Conservation (phyloP, 2,888 invertebrate genomes). For the Gastrophysa polygoni region DNA sequence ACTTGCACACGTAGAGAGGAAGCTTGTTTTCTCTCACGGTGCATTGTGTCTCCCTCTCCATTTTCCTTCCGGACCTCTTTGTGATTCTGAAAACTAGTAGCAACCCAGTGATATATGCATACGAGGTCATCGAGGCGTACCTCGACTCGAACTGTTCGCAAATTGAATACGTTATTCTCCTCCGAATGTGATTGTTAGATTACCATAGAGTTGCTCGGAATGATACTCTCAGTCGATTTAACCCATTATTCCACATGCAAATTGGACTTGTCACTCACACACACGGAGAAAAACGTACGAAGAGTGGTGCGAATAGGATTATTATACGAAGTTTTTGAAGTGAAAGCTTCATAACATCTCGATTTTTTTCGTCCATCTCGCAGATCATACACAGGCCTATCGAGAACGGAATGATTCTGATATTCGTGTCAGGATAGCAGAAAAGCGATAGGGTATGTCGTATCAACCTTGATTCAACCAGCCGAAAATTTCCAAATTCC, state of each 20-base stretch:
- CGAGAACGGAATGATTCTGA: no score
- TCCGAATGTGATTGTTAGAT: neutral
- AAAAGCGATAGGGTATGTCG: no score
- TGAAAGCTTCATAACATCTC: no score
- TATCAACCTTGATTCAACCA: no score
- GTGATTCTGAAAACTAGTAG: neutral
- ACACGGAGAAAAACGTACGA: no score
- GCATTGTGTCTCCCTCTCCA: neutral
- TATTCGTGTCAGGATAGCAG: no score
- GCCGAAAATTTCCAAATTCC: no score
- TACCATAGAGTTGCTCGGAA: neutral
- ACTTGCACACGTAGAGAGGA: no score
- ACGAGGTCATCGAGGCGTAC: neutral
- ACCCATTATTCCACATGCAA: neutral
- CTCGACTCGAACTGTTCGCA: neutral
- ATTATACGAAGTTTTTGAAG: no score
- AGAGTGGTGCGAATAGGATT: no score
- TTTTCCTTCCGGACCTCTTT: neutral
- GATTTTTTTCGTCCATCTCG: no score
- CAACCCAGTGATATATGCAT: neutral
- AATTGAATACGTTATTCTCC: neutral
- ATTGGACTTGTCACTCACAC: neutral
- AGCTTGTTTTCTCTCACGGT: neutral
- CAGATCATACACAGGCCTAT: no score
- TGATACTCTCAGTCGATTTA: neutral